Conservation (phyloP, 2,113 vertebrate species). For the Atrichornis clamosus region DNA sequence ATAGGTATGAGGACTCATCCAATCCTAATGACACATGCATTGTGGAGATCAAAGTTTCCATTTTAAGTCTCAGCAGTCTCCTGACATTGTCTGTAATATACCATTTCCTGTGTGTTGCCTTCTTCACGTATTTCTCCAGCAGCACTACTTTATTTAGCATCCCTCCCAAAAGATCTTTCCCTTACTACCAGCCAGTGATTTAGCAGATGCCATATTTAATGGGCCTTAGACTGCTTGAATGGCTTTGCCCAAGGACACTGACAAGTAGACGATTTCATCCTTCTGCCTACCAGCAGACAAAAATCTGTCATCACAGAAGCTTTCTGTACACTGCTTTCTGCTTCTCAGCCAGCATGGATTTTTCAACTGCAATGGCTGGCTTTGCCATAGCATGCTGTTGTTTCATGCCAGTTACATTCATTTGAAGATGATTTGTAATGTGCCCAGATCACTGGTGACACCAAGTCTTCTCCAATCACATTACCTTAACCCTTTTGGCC, state of each 20-base stretch:
- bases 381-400: not conserved
- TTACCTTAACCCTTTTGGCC: not conserved
- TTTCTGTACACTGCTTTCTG: not conserved
- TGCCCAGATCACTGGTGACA: not conserved
- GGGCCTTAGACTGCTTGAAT: not conserved
- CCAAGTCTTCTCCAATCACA: not conserved
- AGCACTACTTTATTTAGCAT: not conserved
- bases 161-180: not conserved
- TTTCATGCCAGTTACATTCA: not conserved
- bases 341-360: not conserved
- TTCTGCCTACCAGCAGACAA: not conserved
- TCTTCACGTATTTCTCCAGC: not conserved
- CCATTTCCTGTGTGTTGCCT: not conserved
- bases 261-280: not conserved
- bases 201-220: not conserved
- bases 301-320: not conserved
- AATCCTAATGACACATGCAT: accelerated
- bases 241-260: not conserved
- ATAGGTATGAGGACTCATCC: not conserved
- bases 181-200: not conserved
- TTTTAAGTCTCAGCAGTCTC: not conserved
- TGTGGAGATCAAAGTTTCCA: not conserved
- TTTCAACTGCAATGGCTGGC: not conserved
- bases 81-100: not conserved
- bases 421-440: not conserved